Evolutionary conservation across 2,888 invertebrate species (phyloP).

Genomic region (Spodoptera picta): DNA sequence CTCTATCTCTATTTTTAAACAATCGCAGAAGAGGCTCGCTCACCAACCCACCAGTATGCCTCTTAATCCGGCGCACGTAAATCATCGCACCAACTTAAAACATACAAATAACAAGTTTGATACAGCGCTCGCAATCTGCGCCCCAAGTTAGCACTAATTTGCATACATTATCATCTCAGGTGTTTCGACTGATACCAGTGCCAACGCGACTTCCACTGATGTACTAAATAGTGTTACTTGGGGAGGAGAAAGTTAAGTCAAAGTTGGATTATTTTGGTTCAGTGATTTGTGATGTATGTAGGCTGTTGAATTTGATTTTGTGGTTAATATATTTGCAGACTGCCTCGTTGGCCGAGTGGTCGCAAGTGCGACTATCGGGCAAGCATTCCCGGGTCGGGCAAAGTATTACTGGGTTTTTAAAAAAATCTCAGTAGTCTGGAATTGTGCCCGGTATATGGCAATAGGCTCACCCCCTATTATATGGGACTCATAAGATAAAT

Average conservation of each 20-base stretch:
- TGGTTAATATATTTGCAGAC: neutral
- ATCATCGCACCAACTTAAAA: conserved; percentile 71
- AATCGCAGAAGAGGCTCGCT: conserved; percentile 17
- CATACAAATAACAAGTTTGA: conserved; percentile 87
- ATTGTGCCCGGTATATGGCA: too few relatives aligned
- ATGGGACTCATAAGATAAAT: too few relatives aligned
- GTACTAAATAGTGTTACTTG: conserved; percentile 6
- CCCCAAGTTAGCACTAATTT: conserved; percentile 83
- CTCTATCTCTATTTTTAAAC: too few relatives aligned
- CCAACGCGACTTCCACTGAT: conserved; percentile 17
- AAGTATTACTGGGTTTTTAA: too few relatives aligned
- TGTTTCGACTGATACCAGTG: conserved; percentile 62
- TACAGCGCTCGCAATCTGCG: conserved; percentile 78
- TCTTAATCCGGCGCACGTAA: conserved; percentile 74
- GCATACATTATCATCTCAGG: conserved; percentile 88
- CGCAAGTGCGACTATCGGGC: too few relatives aligned
- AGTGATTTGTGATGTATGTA: neutral
- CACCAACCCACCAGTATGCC: conserved; percentile 48
- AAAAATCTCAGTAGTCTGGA: too few relatives aligned
- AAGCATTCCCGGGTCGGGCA: too few relatives aligned
- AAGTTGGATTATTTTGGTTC: neutral
- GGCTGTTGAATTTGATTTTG: neutral
- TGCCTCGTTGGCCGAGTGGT: too few relatives aligned
- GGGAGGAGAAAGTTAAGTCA: neutral
- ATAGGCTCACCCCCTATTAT: too few relatives aligned